Base-by-base conservation (phyloP, 2,888 invertebrate genomes). In the Ryuthela nishihirai region DNA sequence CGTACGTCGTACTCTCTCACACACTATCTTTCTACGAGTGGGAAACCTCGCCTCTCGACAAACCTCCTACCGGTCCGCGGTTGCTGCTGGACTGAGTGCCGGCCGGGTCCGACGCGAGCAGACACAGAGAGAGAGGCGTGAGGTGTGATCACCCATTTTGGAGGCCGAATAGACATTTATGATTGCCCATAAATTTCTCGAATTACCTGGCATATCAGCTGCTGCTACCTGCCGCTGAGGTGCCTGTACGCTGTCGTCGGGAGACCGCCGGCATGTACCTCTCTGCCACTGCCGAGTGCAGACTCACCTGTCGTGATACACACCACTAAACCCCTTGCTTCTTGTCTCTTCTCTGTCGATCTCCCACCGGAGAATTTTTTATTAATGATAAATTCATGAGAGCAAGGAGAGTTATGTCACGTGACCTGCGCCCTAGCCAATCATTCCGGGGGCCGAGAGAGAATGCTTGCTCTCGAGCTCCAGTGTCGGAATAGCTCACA, bases 181-280 rank as follows among this genome's bases (percentile, higher is more conserved):
- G 55, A 56, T 56, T 49, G 55, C 49, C 56, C 56, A 58, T 58
- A 58, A 58, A 58, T 58, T 58, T 58, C 56, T 58, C 46, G 56
- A 58, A 58, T 58, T 58, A 58, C 56, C 56, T 58, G 56, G 56
- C 56, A 58, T 58, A 58, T 58, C 56, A 58, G 56, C 50, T 58
- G 56, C 42, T 50, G 45, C 56, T 50, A 56, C 56, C 50, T 50
- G 50, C 36, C 39, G 46, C 29, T 46, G 46, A 25, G 21, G 46
- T 45, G 39, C 35, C 18, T 24, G 21, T 26, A 40, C 23, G 29
- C 48, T 32, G 40, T 20, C 29, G 38, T n/a, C 23, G 24, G 38
- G 12, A 38, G 17, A 4, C 47, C n/a, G 38, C 38, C 39, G 35
- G 47, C 24, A 36, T 35, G 36, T 42, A n/a, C n/a, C n/a, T n/a